Evolutionary conservation across 2,888 invertebrate species (phyloP), one percentile per base, ranked within the genome.

Genomic region (Allacma fusca): DNA sequence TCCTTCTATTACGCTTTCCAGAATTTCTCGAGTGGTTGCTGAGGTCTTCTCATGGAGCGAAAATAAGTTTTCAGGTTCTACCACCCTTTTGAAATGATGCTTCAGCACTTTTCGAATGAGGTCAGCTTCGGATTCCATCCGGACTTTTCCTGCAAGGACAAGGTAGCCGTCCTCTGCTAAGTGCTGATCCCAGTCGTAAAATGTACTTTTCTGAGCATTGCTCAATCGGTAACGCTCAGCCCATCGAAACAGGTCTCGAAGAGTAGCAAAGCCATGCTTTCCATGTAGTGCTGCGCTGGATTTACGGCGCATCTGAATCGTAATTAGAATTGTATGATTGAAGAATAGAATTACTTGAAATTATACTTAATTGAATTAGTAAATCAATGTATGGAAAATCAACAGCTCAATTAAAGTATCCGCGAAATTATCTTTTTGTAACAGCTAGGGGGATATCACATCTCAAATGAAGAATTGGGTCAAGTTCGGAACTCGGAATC

Each of bases 181-280:
- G 87, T 97, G 96, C 86, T 98, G 97, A 86, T 96, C 94, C 97
- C 97, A 98, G 87, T 98, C 97, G 85, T 96, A 96, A 83, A 93
- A 92, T 50, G 86, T 87, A 0, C 88, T n/a, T 19, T 87, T 87
- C 9, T 90, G 88, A 2, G 91, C 90, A 19, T 89, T 88, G 1
- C 94, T 93, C 29, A 92, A 88, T 78, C 93, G 91, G 87, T 98
- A 98, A 24, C 98, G 90, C 86, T 97, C 95, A 0, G 95, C 98
- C 98, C 98, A 98, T 76, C 98, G 90, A 86, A 98, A 98, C 26
- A 99, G 88, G 88, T 98, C 98, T 85, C 98, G 89, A 59, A 98
- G 87, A 0, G 98, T 98, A 82, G 98, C 97, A 85, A 95, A 97
- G 59, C 90, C 90, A 85, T 95, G 94, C 88, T 96, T 96, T 0